These are phyloP conservation scores for Thereva nobilitata DNA, from an alignment of 2,888 invertebrate genomes.

Conservation along the genomic window DNA sequence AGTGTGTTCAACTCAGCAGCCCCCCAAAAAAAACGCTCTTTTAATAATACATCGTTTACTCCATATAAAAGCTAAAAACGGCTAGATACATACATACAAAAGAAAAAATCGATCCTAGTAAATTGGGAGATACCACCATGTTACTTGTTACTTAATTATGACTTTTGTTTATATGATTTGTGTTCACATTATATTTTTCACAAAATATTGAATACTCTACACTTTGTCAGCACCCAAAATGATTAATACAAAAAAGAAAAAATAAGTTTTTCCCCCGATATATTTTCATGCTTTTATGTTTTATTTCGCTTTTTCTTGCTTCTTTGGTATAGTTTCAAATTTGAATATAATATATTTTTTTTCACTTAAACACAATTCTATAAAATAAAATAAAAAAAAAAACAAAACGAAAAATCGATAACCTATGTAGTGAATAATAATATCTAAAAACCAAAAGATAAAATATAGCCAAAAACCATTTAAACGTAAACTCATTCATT, in stretches of 20 bases:
- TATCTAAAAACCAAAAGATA: constrained; percentile 23
- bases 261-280: constrained; percentile 9
- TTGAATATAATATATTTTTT: too few species aligned
- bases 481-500: constrained; percentile 9
- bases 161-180: constrained; percentile 30
- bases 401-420: too few species aligned
- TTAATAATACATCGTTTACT: constrained; percentile 24
- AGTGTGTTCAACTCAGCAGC: constrained; percentile 33
- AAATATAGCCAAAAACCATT: constrained; percentile 33
- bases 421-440: too few species aligned
- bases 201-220: background rate
- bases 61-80: constrained; percentile 8
- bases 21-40: constrained; percentile 1
- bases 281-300: too few species aligned
- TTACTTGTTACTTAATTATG: constrained; percentile 34
- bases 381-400: too few species aligned
- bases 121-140: constrained; percentile 30
- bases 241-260: constrained; percentile 38
- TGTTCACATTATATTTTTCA: constrained; percentile 13
- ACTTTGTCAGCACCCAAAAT: constrained; percentile 21
- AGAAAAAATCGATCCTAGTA: constrained; percentile 30
- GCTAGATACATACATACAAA: constrained; percentile 24
- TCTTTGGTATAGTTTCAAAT: too few species aligned
- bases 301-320: too few species aligned
- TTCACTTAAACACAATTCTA: too few species aligned